Evolutionary conservation across 2,797 vertebrate species (phyloP), one percentile per base, ranked within the genome.

Genomic region (Odontamblyopus lacepedii): DNA sequence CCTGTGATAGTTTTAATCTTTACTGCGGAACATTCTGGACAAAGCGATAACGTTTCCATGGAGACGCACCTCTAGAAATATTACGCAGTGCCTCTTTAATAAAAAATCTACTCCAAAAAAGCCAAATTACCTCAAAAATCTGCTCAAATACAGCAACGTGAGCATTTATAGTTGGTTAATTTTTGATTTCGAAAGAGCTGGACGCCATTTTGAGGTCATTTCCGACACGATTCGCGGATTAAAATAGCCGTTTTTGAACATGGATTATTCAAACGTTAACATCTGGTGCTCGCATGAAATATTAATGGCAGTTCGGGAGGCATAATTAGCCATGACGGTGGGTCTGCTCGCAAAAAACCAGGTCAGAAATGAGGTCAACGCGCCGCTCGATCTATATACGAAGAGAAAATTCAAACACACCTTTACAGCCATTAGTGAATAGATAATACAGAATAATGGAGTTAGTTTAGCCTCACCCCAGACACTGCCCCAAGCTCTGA

Each of bases 281-380:
- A 93, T 94, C 92, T 94, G 94, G 81, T 88, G 85, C 83, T 81
- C 38, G 67, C 82, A 93, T 94, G 87, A 92, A 94, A 92, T 91
- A 94, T 94, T 94, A 87, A 93, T 83, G 78, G 81, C 73, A 78
- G 81, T 85, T 90, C 85, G 83, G 74, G 78, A 69, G 68, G 81
- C 85, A 77, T 92, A 91, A 92, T 92, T 91, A 92, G 83, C 69
- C 83, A 75, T 78, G 77, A 83, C 86, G 80, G 84, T 85, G 83
- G 71, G 80, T 84, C 79, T 89, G 87, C 89, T 75, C 82, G 81
- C 85, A 82, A 86, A 38, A 23, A 94, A 92, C 81, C 89, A 86
- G 92, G 94, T 93, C 93, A 93, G 7, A 91, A 92, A 92, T 81
- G 77, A 91, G 91, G 90, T 88, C 83, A 92, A 83, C 78, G 41